Base-by-base conservation (phyloP, 2,888 invertebrate genomes). In the Plagodis pulveraria region DNA sequence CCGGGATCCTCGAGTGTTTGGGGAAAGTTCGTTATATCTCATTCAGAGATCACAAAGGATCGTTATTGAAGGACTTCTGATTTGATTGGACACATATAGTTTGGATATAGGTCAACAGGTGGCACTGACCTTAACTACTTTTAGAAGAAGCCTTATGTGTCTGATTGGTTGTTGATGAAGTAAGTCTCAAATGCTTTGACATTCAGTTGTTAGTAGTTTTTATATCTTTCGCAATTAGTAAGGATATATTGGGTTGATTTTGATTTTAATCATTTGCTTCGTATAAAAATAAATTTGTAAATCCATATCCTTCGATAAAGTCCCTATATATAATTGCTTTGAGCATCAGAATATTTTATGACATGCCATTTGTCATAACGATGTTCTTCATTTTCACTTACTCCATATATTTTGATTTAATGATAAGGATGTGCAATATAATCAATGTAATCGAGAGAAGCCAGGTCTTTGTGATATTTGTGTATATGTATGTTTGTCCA, bases 11-110 rank as follows among this genome's bases (percentile, higher is more conserved):
- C 48, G 60, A 74, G 69, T 72, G 72, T 58, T 70, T 65, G 49
- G 66, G 62, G 73, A 74, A 73, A 77, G 77, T 72, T 75, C 75
- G 67, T 77, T 76, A 76, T 62, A 10, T 53, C 43, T 64, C 63
- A 70, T 75, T 73, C 69, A 73, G n/a, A 51, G 9, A 40, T 54
- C 56, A 67, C 63, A 63, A 62, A 59, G 52, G 58, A 54, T 58
- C 58, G 44, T 59, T 58, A 46, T 62, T 62, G 55, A 62, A 60
- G 60, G 67, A 63, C 51, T 65, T 47, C 59, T 38, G 58, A 55
- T 63, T 60, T 57, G 65, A 66, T 68, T 62, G 63, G 61, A 44
- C 12, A 54, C 58, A 58, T 62, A 46, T 5, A 42, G 45, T 48
- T 52, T 12, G 45, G 49, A 62, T 66, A 36, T 65, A 58, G 67